These are phyloP conservation scores for Rhea pennata DNA, from an alignment of 2,113 vertebrate genomes.

Conservation along the genomic window DNA sequence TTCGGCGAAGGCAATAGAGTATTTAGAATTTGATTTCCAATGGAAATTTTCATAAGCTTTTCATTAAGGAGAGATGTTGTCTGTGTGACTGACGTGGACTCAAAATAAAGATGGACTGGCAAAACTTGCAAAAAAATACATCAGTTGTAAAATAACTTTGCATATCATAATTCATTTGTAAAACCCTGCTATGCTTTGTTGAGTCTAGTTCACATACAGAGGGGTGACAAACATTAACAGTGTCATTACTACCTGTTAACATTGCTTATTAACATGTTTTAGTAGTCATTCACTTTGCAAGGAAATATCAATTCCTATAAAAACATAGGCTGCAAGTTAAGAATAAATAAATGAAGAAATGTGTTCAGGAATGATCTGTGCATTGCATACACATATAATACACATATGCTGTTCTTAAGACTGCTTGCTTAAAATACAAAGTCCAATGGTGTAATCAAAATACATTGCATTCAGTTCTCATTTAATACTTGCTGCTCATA, in stretches of 20 bases:
- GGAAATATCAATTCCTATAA: constrained; percentile 17
- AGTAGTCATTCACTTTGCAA: constrained; percentile 22
- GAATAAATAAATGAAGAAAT: constrained; percentile 8
- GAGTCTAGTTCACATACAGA: background rate
- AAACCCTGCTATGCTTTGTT: background rate
- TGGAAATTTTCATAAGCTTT: background rate
- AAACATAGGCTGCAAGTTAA: constrained; percentile 1
- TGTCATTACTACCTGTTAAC: background rate
- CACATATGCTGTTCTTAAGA: background rate
- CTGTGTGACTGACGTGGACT: background rate
- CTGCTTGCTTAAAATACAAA: background rate
- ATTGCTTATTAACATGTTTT: background rate
- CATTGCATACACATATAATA: background rate
- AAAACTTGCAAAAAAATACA: background rate
- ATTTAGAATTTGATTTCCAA: background rate
- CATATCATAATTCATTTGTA: background rate
- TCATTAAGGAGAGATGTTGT: background rate
- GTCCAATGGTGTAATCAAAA: background rate
- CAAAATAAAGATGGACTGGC: background rate
- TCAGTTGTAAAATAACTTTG: background rate
- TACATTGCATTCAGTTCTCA: background rate
- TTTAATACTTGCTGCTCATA: constrained; percentile 1
- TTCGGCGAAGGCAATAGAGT: background rate
- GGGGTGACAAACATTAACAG: background rate
- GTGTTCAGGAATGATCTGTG: background rate